These are phyloP conservation scores for Drosophila tsacasi DNA, from an alignment of 1,140 invertebrate species.

Conservation along the genomic window DNA sequence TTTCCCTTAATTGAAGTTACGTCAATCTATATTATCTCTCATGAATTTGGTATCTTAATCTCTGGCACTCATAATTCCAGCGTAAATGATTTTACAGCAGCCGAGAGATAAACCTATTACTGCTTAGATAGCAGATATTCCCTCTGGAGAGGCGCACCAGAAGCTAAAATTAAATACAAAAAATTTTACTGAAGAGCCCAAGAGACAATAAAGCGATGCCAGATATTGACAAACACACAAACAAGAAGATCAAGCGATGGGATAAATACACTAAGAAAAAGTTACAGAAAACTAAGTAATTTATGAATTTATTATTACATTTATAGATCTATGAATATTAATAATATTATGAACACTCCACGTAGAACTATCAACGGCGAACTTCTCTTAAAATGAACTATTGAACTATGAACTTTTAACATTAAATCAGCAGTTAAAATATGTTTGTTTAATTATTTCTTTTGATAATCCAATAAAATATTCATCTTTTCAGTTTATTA, in stretches of 20 bases:
- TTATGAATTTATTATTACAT: too few species aligned
- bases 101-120: constrained; percentile 5
- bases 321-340: not conserved
- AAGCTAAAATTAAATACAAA: constrained; percentile 66
- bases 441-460: too few species aligned
- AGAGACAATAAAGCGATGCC: constrained; percentile 28
- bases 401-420: too few species aligned
- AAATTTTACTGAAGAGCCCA: constrained; percentile 12
- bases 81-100: constrained; percentile 8
- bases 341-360: not conserved
- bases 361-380: too few species aligned
- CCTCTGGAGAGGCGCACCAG: constrained; percentile 1
- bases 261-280: not conserved
- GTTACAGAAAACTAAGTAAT: too few species aligned
- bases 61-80: not conserved
- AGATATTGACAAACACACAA: constrained; percentile 39
- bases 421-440: too few species aligned
- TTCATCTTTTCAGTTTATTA: too few species aligned
- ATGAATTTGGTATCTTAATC: not conserved
- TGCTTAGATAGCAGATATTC: constrained; percentile 5
- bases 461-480: too few species aligned
- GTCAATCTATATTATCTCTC: not conserved
- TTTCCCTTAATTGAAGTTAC: not conserved
- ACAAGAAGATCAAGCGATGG: not conserved
- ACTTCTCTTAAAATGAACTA: too few species aligned